Evolutionary conservation across 2,113 vertebrate genomes (phyloP).

Genomic region (Alethe castanea): DNA sequence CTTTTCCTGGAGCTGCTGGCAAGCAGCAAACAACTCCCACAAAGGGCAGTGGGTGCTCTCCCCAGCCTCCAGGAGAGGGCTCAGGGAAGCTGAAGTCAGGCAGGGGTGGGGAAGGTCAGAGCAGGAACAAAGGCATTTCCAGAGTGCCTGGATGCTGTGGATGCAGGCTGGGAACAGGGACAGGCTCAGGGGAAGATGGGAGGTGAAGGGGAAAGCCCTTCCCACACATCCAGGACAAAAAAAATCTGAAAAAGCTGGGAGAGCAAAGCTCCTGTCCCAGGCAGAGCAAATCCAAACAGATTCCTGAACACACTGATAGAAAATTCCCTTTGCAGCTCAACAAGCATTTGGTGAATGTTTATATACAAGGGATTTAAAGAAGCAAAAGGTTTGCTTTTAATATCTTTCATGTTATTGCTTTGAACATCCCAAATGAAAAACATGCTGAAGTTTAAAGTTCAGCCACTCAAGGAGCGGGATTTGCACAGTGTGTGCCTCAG

Average conservation of each 20-base stretch:
- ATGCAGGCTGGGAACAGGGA: not conserved
- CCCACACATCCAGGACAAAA: not conserved
- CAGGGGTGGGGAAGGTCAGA: not conserved
- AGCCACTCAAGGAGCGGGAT: not conserved
- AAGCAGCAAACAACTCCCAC: not conserved
- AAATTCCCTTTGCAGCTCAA: not conserved
- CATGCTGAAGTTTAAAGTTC: not conserved
- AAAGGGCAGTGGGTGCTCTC: not conserved
- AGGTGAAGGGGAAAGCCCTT: not conserved
- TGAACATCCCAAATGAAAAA: not conserved
- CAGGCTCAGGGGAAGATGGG: not conserved
- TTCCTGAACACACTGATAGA: not conserved
- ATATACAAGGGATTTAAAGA: not conserved
- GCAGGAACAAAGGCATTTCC: not conserved
- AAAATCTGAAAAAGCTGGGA: not conserved
- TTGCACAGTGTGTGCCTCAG: not conserved
- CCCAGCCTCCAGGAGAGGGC: rapidly evolving
- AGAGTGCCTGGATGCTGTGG: not conserved
- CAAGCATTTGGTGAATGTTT: not conserved
- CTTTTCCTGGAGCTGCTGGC: not conserved
- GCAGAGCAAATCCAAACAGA: not conserved
- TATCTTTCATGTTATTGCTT: not conserved
- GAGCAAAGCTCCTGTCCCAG: not conserved
- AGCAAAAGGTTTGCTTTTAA: not conserved
- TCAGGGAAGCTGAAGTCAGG: not conserved